These are phyloP conservation scores for Adelosebastes latens DNA, from an alignment of 2,797 vertebrate genomes.

Conservation along the genomic window DNA sequence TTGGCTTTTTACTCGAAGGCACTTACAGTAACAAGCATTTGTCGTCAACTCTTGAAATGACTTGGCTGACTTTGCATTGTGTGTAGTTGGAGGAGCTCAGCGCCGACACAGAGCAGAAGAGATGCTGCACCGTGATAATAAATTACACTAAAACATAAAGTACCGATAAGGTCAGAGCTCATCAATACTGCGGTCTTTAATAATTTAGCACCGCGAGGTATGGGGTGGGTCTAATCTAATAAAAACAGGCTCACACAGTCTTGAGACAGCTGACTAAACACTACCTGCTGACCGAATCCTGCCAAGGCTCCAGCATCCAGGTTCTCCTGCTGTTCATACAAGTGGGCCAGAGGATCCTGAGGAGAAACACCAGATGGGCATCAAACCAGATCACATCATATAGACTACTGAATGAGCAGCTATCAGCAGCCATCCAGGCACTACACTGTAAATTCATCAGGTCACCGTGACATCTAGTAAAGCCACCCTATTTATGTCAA, in stretches of 20 bases:
- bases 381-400: conserved; percentile 28
- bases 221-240: neutral
- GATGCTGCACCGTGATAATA: too few species aligned
- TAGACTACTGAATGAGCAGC: neutral
- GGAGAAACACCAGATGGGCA: conserved; percentile 39
- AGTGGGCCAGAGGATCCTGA: conserved; percentile 77
- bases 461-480: neutral
- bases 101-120: too few species aligned
- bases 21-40: too few species aligned
- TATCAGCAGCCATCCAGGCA: neutral
- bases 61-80: too few species aligned
- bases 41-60: too few species aligned
- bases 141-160: too few species aligned
- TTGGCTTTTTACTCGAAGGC: too few species aligned
- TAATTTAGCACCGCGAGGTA: too few species aligned
- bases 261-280: neutral
- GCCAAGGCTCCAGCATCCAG: conserved; percentile 67
- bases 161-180: too few species aligned
- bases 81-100: too few species aligned
- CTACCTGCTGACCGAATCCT: conserved; percentile 81
- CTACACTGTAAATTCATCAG: neutral
- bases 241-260: neutral
- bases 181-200: too few species aligned
- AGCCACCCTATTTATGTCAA: neutral
- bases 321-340: conserved; percentile 82